Evolutionary conservation across 2,113 vertebrate species (phyloP).

Genomic region (Chamaetylas fuelleborni): DNA sequence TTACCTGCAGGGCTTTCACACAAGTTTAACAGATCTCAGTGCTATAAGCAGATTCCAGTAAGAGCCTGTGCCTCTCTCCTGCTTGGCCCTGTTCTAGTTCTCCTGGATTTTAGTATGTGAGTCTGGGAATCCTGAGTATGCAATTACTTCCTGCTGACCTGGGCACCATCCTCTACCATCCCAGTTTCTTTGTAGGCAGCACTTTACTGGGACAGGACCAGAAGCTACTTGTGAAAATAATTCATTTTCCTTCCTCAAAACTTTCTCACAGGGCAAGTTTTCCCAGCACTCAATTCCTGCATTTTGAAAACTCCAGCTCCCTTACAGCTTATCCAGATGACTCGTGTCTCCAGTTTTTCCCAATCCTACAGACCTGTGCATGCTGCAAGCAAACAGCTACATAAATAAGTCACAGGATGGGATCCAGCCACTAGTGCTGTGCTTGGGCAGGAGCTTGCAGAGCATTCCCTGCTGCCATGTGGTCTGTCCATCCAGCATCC

Average conservation of each 20-base stretch:
- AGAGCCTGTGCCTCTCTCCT: background rate
- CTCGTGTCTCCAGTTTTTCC: background rate
- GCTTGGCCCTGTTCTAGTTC: background rate
- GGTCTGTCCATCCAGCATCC: background rate
- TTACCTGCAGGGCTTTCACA: background rate
- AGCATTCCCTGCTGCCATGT: background rate
- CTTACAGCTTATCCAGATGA: background rate
- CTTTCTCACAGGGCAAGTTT: background rate
- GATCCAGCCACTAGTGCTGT: background rate
- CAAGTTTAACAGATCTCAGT: background rate
- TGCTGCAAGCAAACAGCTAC: background rate
- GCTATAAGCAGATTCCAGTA: background rate
- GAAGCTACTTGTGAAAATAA: background rate
- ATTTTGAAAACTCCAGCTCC: background rate
- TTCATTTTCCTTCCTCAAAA: background rate
- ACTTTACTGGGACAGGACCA: background rate
- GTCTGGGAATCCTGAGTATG: background rate
- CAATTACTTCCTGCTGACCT: background rate
- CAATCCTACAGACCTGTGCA: background rate
- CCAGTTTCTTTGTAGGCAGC: background rate
- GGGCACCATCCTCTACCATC: background rate
- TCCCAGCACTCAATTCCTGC: background rate
- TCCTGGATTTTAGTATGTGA: background rate
- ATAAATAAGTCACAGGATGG: background rate
- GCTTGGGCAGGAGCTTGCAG: background rate